Base-by-base conservation (phyloP, 2,888 invertebrate species). In the Parnassius apollo region DNA sequence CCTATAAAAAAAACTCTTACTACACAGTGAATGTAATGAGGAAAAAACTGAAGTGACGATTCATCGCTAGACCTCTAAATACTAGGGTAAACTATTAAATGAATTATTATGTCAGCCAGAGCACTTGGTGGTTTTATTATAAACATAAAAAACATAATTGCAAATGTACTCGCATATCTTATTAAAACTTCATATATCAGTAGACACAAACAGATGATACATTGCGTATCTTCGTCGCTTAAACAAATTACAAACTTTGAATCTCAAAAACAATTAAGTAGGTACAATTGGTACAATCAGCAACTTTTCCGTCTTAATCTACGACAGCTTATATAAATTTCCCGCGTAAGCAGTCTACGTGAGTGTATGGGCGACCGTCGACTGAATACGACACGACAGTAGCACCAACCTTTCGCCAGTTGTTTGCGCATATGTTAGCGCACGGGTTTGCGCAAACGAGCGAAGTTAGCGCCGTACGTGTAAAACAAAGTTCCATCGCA, bases 341-440 rank as follows among this genome's bases (percentile, higher is more conserved):
- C 35, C 18, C 18, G 45, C 46, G 35, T n/a, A 13, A 53, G 9
- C 54, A 22, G 44, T 54, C 50, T 63, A 59, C 55, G 63, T 59
- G 63, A 56, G 63, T 56, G 59, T 56, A 48, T 56, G 56, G 56
- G 51, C 56, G 59, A 42, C 55, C 55, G 63, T 56, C 63, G 59
- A 63, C 63, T 63, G 59, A 63, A 56, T 51, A 25, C 61, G 51
- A 45, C 63, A 52, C 61, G 51, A 45, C 63, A 52, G 59, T 7
- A 22, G 50, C 35, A 56, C 44, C 59, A 63, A 63, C 63, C 46
- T 59, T 22, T 3, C 58, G 59, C 25, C 18, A 42, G 18, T 18
- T 35, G 42, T 57, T 57, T 51, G 61, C 61, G 61, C 56, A 61
- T 56, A 56, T 57, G 61, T 56, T 52, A 46, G 56, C 61, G 50